phyloP scores from a whole-genome alignment of 1,140 invertebrate genomes.

The Sitophilus oryzae region DNA sequence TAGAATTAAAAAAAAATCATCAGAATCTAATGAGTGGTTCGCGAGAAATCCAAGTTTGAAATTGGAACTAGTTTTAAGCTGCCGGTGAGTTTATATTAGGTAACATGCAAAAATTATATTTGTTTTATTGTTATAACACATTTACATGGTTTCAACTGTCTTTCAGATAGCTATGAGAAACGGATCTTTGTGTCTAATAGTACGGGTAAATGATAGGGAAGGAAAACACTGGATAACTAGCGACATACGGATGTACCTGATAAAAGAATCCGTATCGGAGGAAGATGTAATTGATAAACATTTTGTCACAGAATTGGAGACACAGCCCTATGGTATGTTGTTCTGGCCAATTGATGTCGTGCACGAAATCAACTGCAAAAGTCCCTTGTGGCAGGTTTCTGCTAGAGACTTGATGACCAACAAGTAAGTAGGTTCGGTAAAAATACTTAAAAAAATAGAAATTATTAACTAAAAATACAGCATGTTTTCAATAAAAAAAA shows the following conservation, averaged over 20 bases:
- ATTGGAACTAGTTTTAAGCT: no score
- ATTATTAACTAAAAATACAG: not conserved
- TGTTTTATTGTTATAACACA: not conserved
- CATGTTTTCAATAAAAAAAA: not conserved
- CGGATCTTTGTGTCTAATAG: slow-evolving; percentile 51
- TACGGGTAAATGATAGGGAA: slow-evolving; percentile 53
- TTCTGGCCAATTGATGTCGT: slow-evolving; percentile 57
- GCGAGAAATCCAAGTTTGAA: no score
- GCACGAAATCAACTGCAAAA: slow-evolving; percentile 52
- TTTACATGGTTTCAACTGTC: no score
- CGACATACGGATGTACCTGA: slow-evolving; percentile 52
- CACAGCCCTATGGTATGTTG: slow-evolving; percentile 43
- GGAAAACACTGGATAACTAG: slow-evolving; percentile 52
- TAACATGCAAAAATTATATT: not conserved
- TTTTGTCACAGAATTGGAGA: slow-evolving; percentile 24
- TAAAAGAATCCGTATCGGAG: slow-evolving; percentile 33
- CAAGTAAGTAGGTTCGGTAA: slow-evolving; percentile 38
- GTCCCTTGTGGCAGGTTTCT: slow-evolving; percentile 50
- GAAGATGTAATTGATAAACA: slow-evolving; percentile 33
- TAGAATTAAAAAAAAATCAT: no score
- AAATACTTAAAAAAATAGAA: not conserved
- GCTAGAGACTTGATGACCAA: slow-evolving; percentile 49
- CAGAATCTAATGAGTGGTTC: no score
- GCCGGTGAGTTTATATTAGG: not conserved
- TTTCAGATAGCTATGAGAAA: slow-evolving; percentile 53